Percentiles rank a stretch among this genome's conserved stretches.
These are phyloP conservation scores for Bos taurus DNA, from an alignment of 2,113 vertebrate species.

Conservation along the genomic window ARS-UCD2.0 NC_037334.1:62022501-62023000, in stretches of 20 bases:
- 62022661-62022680: conserved; percentile 67
- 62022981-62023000: background rate
- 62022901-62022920: conserved; percentile 58
- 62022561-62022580: conserved; percentile 56
- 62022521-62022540: conserved; percentile 43
- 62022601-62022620: conserved; percentile 64
- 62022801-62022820: background rate
- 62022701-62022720: conserved; percentile 28
- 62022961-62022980: background rate
- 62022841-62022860: background rate
- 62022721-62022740: background rate
- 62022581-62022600: conserved; percentile 53
- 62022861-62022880: background rate
- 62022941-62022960: conserved; percentile 60
- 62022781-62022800: background rate
- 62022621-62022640: conserved; percentile 43
- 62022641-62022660: conserved; percentile 45
- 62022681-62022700: conserved; percentile 63
- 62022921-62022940: conserved; percentile 70
- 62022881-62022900: conserved; percentile 1
- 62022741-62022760: background rate
- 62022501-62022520: background rate
- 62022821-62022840: background rate
- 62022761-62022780: background rate
- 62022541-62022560: conserved; percentile 50